These are phyloP conservation scores for Ptilodon capucinus DNA, from an alignment of 2,888 invertebrate genomes.

Conservation along the genomic window DNA sequence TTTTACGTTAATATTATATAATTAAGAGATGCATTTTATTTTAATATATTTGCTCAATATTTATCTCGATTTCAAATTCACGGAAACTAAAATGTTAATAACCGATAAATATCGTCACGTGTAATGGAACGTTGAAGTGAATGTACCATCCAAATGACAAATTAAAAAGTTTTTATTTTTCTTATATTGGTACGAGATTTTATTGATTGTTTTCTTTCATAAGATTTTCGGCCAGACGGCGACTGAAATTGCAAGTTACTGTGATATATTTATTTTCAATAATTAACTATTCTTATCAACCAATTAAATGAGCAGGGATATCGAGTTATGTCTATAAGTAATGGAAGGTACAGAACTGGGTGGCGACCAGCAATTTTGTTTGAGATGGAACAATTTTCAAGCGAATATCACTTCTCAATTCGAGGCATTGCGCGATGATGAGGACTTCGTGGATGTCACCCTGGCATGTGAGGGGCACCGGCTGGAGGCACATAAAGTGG, in stretches of 20 bases:
- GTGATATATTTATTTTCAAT: conserved; percentile 83
- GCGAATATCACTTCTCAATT: conserved; percentile 94
- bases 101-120: conserved; percentile 48
- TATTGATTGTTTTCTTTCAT: conserved; percentile 84
- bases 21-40: no score
- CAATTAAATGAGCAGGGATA: conserved; percentile 83
- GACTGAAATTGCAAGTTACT: conserved; percentile 83
- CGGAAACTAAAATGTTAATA: no score
- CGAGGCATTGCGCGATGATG: conserved; percentile 91
- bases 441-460: conserved; percentile 94
- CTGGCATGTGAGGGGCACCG: conserved; percentile 92
- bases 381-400: conserved; percentile 95
- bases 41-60: no score
- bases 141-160: conserved; percentile 82
- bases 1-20: background rate
- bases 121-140: conserved; percentile 78
- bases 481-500: conserved; percentile 93
- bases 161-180: conserved; percentile 83
- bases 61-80: no score
- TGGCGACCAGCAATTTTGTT: conserved; percentile 93
- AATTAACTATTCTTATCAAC: conserved; percentile 81
- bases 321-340: conserved; percentile 83
- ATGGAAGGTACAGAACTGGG: conserved; percentile 84
- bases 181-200: conserved; percentile 83
- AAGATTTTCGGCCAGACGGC: conserved; percentile 83